Evolutionary conservation across 2,888 invertebrate genomes (phyloP).

Genomic region (Aelia acuminata): DNA sequence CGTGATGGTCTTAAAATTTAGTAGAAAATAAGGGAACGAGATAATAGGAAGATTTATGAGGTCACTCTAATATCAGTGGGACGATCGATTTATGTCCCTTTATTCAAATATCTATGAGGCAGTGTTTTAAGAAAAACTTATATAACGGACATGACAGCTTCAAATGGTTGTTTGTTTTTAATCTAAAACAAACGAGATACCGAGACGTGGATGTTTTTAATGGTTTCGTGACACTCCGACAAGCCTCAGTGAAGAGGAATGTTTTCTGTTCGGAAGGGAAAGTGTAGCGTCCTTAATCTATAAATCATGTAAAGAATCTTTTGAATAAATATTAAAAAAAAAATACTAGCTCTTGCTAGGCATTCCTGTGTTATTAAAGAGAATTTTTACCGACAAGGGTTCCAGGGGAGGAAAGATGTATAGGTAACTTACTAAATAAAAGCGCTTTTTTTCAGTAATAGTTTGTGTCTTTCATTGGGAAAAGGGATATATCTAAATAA

Average conservation of each 20-base stretch:
- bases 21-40: neutral
- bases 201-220: neutral
- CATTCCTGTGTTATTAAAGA: neutral
- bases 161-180: slow-evolving; percentile 12
- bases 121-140: neutral
- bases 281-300: neutral
- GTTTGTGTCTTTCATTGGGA: no score
- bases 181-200: neutral
- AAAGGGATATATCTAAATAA: no score
- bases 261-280: neutral
- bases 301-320: neutral
- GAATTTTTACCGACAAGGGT: no score
- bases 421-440: no score
- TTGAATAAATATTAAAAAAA: neutral
- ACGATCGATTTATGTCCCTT: slow-evolving; percentile 40
- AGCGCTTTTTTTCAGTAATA: no score
- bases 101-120: slow-evolving; percentile 14
- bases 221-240: slow-evolving; percentile 2
- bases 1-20: neutral
- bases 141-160: neutral
- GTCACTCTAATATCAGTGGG: slow-evolving; percentile 23
- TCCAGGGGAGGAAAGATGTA: no score
- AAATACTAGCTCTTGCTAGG: neutral
- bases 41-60: slow-evolving; percentile 11
- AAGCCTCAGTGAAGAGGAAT: neutral